These are phyloP conservation scores for Lucifuga dentata DNA, from an alignment of 2,113 vertebrate genomes.

Conservation along the genomic window DNA sequence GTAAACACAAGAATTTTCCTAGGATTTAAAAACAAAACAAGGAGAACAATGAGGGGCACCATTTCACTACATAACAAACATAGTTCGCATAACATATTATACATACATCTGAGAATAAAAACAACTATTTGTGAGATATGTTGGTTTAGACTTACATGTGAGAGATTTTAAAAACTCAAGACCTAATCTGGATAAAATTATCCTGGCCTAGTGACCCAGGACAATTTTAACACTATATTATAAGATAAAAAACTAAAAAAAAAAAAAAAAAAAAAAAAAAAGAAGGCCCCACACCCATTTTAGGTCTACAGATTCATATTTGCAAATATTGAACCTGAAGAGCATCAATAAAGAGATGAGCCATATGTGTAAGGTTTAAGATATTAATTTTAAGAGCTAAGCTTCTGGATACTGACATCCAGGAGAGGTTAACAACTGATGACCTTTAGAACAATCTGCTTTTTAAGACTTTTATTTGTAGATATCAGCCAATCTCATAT, in stretches of 20 bases:
- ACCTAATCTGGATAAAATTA: slow-evolving; percentile 48
- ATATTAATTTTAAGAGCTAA: slow-evolving; percentile 19
- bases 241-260: too few relatives aligned
- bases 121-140: slow-evolving; percentile 1
- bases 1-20: slow-evolving; percentile 31
- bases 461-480: slow-evolving; percentile 47
- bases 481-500: slow-evolving; percentile 51
- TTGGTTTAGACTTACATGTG: slow-evolving; percentile 9
- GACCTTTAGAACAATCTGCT: slow-evolving; percentile 30
- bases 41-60: neutral
- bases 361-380: slow-evolving; percentile 12
- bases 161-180: slow-evolving; percentile 22
- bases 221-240: slow-evolving; percentile 35
- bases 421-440: slow-evolving; percentile 18
- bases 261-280: slow-evolving; percentile 50
- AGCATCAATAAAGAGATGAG: neutral
- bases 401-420: slow-evolving; percentile 32
- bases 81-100: neutral
- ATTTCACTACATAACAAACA: neutral
- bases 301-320: slow-evolving; percentile 38
- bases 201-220: slow-evolving; percentile 41
- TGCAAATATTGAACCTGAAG: slow-evolving; percentile 1
- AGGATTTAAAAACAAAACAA: slow-evolving; percentile 26
- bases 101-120: neutral
- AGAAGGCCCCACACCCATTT: slow-evolving; percentile 50